A percentile compares a stretch with the other conserved stretches of the same genome.
Evolutionary conservation across 2,888 invertebrate species (phyloP).

Genomic region (Stegana nigrithorax): DNA sequence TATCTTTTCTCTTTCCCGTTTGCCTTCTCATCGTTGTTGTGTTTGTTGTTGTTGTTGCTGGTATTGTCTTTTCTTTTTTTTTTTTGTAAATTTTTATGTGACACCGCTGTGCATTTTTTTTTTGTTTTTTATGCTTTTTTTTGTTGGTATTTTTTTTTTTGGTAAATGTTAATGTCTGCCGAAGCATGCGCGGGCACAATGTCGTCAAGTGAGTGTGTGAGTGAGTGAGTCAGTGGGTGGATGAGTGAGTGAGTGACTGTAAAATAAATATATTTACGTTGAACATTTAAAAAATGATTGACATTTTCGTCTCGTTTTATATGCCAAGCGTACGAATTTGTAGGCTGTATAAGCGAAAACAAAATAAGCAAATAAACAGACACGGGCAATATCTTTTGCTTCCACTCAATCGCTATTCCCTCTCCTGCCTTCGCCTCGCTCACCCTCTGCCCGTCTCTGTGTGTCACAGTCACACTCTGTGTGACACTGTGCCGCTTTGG

Average conservation of each 20-base stretch:
- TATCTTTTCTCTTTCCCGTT: conserved; percentile 29
- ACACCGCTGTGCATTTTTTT: not conserved
- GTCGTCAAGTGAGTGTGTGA: not conserved
- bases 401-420: too few species aligned
- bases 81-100: not conserved
- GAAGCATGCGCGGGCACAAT: too few species aligned
- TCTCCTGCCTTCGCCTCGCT: too few species aligned
- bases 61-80: not conserved
- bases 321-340: conserved; percentile 42
- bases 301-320: conserved; percentile 58
- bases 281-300: conserved; percentile 55
- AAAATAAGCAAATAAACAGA: not conserved
- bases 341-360: too few species aligned
- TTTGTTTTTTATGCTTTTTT: not conserved
- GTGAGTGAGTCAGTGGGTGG: not conserved
- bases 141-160: not conserved
- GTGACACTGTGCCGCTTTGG: too few species aligned
- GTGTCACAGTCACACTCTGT: too few species aligned
- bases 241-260: conserved; percentile 1
- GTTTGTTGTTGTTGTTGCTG: too few species aligned
- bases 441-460: too few species aligned
- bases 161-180: not conserved
- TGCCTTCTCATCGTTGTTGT: too few species aligned
- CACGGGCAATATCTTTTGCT: too few species aligned
- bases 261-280: conserved; percentile 38